These are phyloP conservation scores for Mylabris sibirica DNA, from an alignment of 2,888 invertebrate species.

Conservation along the genomic window DNA sequence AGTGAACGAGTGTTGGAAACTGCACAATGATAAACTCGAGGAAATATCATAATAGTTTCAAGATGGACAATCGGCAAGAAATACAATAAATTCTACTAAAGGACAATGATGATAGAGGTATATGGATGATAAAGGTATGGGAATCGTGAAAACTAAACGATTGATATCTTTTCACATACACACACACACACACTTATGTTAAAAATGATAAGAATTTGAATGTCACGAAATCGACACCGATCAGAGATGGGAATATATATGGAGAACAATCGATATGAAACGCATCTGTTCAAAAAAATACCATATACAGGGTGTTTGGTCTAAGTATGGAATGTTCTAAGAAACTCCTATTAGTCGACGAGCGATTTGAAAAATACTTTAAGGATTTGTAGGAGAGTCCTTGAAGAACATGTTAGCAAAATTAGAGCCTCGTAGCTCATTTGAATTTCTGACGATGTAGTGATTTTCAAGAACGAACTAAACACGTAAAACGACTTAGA, in stretches of 20 bases:
- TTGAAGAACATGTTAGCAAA: too few species aligned
- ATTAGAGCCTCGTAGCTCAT: too few species aligned
- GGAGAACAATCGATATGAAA: background rate
- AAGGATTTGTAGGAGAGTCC: too few species aligned
- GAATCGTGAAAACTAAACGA: background rate
- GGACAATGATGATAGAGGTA: too few species aligned
- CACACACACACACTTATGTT: too few species aligned
- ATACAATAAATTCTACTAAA: background rate
- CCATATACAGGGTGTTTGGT: too few species aligned
- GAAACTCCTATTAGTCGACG: too few species aligned
- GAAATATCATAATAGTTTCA: slow-evolving; percentile 14
- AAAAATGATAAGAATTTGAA: slow-evolving; percentile 3
- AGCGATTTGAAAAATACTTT: too few species aligned
- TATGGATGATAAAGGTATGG: background rate
- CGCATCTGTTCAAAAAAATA: background rate
- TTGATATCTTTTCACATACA: background rate
- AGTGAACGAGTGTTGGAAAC: slow-evolving; percentile 14
- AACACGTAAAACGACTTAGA: too few species aligned
- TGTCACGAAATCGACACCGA: background rate
- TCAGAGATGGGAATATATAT: background rate
- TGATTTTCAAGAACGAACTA: too few species aligned
- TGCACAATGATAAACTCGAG: slow-evolving; percentile 16
- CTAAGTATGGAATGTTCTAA: too few species aligned
- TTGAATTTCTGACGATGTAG: too few species aligned
- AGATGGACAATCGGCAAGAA: background rate